Conservation (phyloP, 35 echinoderm and acorn worm species). For the Amphiura filiformis region DNA sequence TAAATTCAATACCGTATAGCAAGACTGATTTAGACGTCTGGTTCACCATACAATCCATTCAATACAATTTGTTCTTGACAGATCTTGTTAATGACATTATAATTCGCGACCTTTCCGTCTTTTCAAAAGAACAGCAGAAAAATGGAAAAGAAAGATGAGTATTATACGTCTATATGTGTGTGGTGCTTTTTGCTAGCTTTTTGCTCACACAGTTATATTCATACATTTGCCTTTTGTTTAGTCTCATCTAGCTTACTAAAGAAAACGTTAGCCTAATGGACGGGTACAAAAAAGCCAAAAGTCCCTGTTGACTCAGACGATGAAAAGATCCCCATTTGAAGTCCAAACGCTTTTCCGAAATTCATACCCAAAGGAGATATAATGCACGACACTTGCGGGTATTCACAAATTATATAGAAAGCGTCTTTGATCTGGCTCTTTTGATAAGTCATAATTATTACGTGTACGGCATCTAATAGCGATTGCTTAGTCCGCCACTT, state of each 20-base stretch:
- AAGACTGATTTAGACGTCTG: too few species aligned
- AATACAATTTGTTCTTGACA: too few species aligned
- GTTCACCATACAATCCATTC: too few species aligned
- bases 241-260: not conserved
- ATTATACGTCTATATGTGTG: not conserved
- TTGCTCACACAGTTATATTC: not conserved
- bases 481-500: too few species aligned
- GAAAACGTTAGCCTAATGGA: conserved; percentile 6
- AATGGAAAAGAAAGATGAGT: not conserved
- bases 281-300: not conserved
- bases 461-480: not conserved
- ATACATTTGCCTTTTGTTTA: not conserved
- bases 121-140: conserved; percentile 12
- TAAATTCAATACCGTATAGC: too few species aligned
- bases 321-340: conserved; percentile 7
- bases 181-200: not conserved
- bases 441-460: conserved; percentile 15
- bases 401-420: not conserved
- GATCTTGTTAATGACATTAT: not conserved
- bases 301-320: not conserved
- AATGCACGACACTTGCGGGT: not conserved
- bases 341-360: conserved; percentile 1
- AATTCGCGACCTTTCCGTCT: not conserved
- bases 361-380: not conserved
- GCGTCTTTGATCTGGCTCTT: not conserved